phyloP scores from a whole-genome alignment of 2,888 invertebrate species.

The Tipula unca region DNA sequence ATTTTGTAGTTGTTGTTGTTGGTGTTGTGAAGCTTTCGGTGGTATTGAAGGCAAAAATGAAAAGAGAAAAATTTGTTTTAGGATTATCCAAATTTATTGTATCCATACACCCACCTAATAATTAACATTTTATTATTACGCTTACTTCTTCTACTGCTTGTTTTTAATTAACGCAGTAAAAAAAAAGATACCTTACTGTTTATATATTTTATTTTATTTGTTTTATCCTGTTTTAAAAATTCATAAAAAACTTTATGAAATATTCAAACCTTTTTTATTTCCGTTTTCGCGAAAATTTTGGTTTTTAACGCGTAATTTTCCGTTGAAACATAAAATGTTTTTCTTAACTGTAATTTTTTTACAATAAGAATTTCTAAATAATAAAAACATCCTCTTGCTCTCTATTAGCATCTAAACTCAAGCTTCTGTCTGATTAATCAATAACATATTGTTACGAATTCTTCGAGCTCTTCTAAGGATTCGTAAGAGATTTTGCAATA shows the following conservation, averaged over 20 bases:
- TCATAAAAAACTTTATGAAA: not conserved
- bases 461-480: too few relatives aligned
- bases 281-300: too few relatives aligned
- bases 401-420: too few relatives aligned
- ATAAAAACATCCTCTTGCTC: too few relatives aligned
- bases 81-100: not conserved
- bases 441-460: too few relatives aligned
- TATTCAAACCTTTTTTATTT: not conserved
- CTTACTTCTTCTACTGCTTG: not conserved
- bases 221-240: not conserved
- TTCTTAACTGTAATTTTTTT: not conserved
- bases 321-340: not conserved
- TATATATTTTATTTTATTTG: not conserved
- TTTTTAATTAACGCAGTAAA: not conserved
- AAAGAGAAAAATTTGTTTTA: not conserved
- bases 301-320: not conserved
- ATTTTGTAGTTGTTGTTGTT: not conserved
- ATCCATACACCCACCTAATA: not conserved
- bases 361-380: too few relatives aligned
- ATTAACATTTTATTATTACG: not conserved
- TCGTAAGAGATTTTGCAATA: too few relatives aligned
- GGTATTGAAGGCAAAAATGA: not conserved
- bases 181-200: not conserved
- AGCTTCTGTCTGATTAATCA: too few relatives aligned
- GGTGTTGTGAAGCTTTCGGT: not conserved